These are phyloP conservation scores for Strigops habroptila DNA, from an alignment of 2,113 vertebrate genomes.

Conservation along the genomic window DNA sequence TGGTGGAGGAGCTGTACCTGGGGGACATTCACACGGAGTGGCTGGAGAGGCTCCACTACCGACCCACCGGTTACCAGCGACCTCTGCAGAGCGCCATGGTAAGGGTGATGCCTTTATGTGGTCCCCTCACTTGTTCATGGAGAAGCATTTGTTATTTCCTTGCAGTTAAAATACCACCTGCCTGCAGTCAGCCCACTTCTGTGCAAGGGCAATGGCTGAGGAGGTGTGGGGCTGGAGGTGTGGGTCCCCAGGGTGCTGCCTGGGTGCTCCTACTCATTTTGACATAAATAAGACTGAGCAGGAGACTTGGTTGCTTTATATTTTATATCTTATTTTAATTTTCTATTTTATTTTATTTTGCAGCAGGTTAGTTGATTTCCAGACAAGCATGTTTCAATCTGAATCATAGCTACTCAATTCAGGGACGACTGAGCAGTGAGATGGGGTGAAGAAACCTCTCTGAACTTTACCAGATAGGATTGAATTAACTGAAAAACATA, in stretches of 20 bases:
- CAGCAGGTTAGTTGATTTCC: not conserved
- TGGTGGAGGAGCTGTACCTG: constrained; percentile 85
- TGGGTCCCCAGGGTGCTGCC: rapidly evolving
- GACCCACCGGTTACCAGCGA: constrained; percentile 85
- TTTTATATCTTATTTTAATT: not conserved
- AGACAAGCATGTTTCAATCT: not conserved
- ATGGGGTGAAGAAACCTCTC: not conserved
- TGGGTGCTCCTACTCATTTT: not conserved
- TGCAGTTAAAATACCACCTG: rapidly evolving
- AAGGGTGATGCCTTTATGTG: not conserved
- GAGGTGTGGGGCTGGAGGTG: rapidly evolving
- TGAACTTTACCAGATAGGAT: not conserved
- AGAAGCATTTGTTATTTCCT: not conserved
- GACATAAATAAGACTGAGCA: not conserved
- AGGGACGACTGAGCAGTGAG: not conserved
- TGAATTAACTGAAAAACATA: not conserved
- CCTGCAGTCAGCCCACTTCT: rapidly evolving
- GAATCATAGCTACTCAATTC: not conserved
- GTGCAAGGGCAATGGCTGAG: rapidly evolving
- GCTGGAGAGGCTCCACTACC: constrained; percentile 79
- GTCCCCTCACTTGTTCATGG: rapidly evolving
- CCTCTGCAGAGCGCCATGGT: constrained; percentile 88
- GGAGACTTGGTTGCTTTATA: not conserved
- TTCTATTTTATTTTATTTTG: not conserved
- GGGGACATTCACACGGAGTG: constrained; percentile 87